Evolutionary conservation across 1,140 invertebrate species (phyloP).

Genomic region (Aphis gossypii): DNA sequence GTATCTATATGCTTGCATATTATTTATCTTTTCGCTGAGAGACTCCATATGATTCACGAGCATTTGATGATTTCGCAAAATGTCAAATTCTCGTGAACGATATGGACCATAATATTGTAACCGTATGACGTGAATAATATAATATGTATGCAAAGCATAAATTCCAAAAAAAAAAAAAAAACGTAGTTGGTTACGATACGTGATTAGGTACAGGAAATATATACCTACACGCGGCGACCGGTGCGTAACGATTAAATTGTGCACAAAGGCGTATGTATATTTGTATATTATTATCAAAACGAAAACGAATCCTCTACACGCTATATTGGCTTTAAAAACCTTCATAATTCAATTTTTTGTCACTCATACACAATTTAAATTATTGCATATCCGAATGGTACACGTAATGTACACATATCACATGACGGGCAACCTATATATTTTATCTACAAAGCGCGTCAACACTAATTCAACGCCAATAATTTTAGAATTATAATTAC

Average conservation of each 20-base stretch:
- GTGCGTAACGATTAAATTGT: not conserved
- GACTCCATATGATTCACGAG: not conserved
- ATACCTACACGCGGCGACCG: not conserved
- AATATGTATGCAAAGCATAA: not conserved
- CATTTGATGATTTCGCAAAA: not conserved
- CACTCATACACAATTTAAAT: not conserved
- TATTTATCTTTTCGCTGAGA: not conserved
- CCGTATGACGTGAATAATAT: too few relatives aligned
- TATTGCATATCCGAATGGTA: not conserved
- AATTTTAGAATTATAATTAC: not conserved
- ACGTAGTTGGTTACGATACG: not conserved
- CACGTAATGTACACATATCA: not conserved
- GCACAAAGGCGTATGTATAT: not conserved
- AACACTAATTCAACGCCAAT: not conserved
- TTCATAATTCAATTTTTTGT: not conserved
- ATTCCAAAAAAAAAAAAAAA: not conserved
- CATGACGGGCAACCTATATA: not conserved
- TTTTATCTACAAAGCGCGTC: not conserved
- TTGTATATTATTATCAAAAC: slow-evolving; percentile 1
- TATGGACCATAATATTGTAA: not conserved
- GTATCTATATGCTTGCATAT: not conserved
- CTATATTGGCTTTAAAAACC: not conserved
- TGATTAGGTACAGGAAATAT: not conserved
- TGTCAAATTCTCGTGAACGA: not conserved
- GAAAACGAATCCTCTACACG: not conserved